Evolutionary conservation across 2,113 vertebrate genomes (phyloP).

Genomic region (Vidua chalybeata): DNA sequence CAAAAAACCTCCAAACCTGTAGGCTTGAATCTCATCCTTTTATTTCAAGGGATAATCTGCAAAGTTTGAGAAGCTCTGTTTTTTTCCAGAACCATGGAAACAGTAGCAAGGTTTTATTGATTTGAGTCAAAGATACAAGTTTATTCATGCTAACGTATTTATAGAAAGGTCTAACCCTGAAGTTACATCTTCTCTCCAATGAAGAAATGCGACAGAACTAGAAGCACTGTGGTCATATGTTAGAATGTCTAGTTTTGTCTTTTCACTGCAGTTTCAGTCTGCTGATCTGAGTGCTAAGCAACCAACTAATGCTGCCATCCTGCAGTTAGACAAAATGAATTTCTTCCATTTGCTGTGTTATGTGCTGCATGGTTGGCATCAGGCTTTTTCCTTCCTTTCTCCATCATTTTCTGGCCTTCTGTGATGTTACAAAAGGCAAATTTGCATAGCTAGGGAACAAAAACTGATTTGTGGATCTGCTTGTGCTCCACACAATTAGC

Average conservation of each 20-base stretch:
- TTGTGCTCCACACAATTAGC: not conserved
- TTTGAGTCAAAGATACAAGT: not conserved
- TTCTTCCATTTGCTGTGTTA: not conserved
- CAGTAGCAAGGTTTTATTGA: not conserved
- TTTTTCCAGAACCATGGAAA: not conserved
- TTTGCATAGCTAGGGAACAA: constrained; percentile 23
- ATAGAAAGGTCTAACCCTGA: not conserved
- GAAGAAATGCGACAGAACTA: not conserved
- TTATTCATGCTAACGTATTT: not conserved
- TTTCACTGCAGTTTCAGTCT: not conserved
- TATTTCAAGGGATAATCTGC: not conserved
- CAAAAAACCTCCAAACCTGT: not conserved
- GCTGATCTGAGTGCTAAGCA: constrained; percentile 15
- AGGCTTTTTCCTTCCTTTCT: not conserved
- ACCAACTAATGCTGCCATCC: not conserved
- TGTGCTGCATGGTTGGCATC: not conserved
- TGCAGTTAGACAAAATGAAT: not conserved
- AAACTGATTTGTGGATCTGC: not conserved
- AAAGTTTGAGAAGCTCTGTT: not conserved
- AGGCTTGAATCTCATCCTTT: not conserved
- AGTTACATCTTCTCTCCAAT: fast-evolving
- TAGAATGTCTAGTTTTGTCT: not conserved
- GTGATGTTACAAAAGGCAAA: constrained; percentile 33
- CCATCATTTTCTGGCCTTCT: not conserved
- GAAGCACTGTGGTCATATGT: not conserved